Percentiles rank a stretch among this genome's conserved stretches.
Evolutionary conservation across 2,888 invertebrate species (phyloP).

Genomic region (Phlogophora meticulosa): DNA sequence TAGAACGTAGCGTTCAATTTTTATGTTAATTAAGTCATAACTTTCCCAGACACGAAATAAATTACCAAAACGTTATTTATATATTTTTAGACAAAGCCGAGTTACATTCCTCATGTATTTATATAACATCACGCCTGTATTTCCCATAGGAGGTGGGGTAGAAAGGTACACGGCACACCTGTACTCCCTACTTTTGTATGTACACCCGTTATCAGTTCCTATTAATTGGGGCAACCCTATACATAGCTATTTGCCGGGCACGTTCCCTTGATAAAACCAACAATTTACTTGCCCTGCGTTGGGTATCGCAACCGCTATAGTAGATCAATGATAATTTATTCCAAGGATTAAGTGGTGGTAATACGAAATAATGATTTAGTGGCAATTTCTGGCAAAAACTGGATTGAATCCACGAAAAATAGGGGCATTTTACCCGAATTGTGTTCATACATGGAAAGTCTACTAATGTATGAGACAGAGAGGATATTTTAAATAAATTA

Average conservation of each 20-base stretch:
- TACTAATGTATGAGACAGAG: too few relatives aligned
- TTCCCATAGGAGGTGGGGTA: conserved; percentile 41
- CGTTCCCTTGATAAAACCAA: conserved; percentile 34
- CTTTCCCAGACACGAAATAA: conserved; percentile 35
- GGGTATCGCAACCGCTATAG: not conserved
- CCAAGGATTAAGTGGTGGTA: not conserved
- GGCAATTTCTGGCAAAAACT: too few relatives aligned
- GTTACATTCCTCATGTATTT: conserved; percentile 35
- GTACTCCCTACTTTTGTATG: conserved; percentile 20
- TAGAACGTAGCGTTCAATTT: conserved; percentile 23
- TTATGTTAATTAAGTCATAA: conserved; percentile 50
- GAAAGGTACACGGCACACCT: conserved; percentile 34
- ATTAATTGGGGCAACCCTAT: conserved; percentile 33
- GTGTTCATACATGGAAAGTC: too few relatives aligned
- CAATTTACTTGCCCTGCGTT: not conserved
- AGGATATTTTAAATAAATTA: too few relatives aligned
- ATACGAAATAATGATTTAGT: too few relatives aligned
- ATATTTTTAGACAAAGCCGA: conserved; percentile 20
- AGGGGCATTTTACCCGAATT: too few relatives aligned
- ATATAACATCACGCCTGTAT: conserved; percentile 27
- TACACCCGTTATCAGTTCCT: conserved; percentile 34
- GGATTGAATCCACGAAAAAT: too few relatives aligned
- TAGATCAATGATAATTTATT: not conserved
- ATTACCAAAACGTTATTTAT: conserved; percentile 1
- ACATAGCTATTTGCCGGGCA: not conserved